Percentiles rank a stretch among this genome's conserved stretches.
These are phyloP conservation scores for Sinocyclocheilus maitianheensis DNA, from an alignment of 2,113 vertebrate genomes.

Conservation along the genomic window DNA sequence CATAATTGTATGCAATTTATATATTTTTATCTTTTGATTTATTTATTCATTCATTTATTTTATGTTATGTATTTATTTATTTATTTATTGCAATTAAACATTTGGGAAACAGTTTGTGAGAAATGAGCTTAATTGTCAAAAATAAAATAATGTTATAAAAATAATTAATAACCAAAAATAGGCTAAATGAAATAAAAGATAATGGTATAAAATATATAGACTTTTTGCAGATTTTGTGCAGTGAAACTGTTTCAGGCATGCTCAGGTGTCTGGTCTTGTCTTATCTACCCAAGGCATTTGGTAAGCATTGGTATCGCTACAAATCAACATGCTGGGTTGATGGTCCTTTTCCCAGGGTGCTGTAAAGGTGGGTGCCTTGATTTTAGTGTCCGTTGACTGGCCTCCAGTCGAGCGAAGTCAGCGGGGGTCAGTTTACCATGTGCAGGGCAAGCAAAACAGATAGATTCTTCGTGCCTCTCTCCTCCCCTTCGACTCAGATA, in stretches of 20 bases:
- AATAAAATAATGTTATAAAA: not conserved
- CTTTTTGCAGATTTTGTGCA: not conserved
- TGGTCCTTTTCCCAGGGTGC: constrained; percentile 31
- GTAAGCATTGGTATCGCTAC: constrained; percentile 16
- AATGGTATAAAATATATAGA: not conserved
- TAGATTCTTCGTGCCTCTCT: constrained; percentile 69
- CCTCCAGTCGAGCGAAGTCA: constrained; percentile 71
- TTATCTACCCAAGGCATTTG: not conserved
- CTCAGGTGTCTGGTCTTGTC: not conserved
- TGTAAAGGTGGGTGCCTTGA: constrained; percentile 64
- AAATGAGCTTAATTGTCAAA: not conserved
- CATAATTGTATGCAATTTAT: not conserved
- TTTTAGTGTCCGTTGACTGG: constrained; percentile 70
- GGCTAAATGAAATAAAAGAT: not conserved
- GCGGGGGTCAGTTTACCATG: constrained; percentile 78
- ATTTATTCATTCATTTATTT: too few relatives aligned
- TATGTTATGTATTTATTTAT: not conserved
- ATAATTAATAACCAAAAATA: not conserved
- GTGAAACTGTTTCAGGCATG: not conserved
- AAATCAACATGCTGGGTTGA: constrained; percentile 30
- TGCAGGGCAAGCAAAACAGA: constrained; percentile 79
- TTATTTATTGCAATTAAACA: too few relatives aligned
- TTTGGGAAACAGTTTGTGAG: too few relatives aligned
- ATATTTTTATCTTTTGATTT: not conserved
- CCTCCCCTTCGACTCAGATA: constrained; percentile 76